Base-by-base conservation (phyloP, 2,113 vertebrate species). In the Calypte anna region DNA sequence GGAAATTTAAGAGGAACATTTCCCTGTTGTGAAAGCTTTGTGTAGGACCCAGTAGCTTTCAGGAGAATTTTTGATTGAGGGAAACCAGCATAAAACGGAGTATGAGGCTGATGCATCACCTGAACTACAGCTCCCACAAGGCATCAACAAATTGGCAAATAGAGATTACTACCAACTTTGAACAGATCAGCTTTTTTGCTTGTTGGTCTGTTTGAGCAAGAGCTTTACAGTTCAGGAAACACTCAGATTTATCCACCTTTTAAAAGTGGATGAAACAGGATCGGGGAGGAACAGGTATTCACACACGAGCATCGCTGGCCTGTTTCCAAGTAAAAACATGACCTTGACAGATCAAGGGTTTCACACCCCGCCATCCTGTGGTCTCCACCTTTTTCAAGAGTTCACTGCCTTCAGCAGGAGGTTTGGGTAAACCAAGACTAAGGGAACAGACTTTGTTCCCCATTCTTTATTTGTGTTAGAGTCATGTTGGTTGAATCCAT, bases 141-240 rank as follows among this genome's bases (percentile, higher is more conserved):
- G 17, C 74, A 14, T 0, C 0, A 43, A 61, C 62, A 1, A 25
- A 43, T 20, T 73, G 38, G 14, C 67, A 67, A 70, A 43, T 0
- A 62, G 31, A 64, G 50, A 58, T 91, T 62, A 55, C 59, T 51
- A 48, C 31, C 48, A 90, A 2, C n/a, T 76, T 91, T 82, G 63
- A 93, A 58, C 27, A 30, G 23, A 50, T 10, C 46, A 64, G 57
- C 11, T 38, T 73, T 83, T 79, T 79, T 63, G 6, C 91, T 89
- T 81, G 58, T 80, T 78, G 53, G 1, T 82, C 27, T 74, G 21
- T 67, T 79, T 79, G n/a, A 79, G 50, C 44, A 57, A 33, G 36
- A 78, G 24, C 8, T 3, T 61, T 38, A 16, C 2, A 2, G 38
- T 59, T 83, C 69, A 86, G 86, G 83, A 93, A 89, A 54, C 36